phyloP scores from a whole-genome alignment of 2,888 invertebrate genomes.

The Bombyx huttoni region DNA sequence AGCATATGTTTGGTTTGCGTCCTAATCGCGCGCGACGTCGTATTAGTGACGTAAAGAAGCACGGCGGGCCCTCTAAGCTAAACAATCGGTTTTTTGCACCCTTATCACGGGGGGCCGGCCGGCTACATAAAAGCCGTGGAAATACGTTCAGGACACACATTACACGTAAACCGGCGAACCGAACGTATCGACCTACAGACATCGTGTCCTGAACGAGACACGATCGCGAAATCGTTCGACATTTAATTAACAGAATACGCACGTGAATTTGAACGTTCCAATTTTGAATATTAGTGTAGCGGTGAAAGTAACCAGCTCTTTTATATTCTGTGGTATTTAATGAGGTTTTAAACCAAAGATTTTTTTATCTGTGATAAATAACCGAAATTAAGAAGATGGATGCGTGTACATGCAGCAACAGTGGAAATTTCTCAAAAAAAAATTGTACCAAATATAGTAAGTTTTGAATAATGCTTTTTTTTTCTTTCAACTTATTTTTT shows the following conservation, averaged over 20 bases:
- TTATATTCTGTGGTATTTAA: constrained; percentile 2
- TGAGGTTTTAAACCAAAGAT: constrained; percentile 23
- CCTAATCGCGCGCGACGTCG: constrained; percentile 45
- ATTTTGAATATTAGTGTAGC: constrained; percentile 14
- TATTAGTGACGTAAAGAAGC: constrained; percentile 53
- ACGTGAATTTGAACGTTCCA: constrained; percentile 19
- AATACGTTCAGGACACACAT: constrained; percentile 67
- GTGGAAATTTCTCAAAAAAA: constrained; percentile 35
- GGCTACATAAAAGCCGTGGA: constrained; percentile 63
- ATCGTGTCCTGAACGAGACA: constrained; percentile 32
- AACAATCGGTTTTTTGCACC: constrained; percentile 69
- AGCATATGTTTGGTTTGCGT: constrained; percentile 51
- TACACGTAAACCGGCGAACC: constrained; percentile 57
- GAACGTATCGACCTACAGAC: constrained; percentile 47
- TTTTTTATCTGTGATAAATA: constrained; percentile 47
- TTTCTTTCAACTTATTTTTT: constrained; percentile 2
- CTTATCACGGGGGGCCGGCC: constrained; percentile 61
- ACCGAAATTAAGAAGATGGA: constrained; percentile 35
- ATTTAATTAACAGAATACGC: constrained; percentile 12
- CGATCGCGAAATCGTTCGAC: constrained; percentile 11
- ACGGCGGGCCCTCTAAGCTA: constrained; percentile 47
- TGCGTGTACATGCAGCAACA: constrained; percentile 33
- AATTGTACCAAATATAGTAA: constrained; percentile 32
- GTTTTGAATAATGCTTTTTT: constrained; percentile 14
- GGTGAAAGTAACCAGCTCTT: constrained; percentile 6